A percentile compares a stretch with the other conserved stretches of the same genome.
Conservation (phyloP, 1,140 invertebrate genomes). For the Drosophila pachea region DNA sequence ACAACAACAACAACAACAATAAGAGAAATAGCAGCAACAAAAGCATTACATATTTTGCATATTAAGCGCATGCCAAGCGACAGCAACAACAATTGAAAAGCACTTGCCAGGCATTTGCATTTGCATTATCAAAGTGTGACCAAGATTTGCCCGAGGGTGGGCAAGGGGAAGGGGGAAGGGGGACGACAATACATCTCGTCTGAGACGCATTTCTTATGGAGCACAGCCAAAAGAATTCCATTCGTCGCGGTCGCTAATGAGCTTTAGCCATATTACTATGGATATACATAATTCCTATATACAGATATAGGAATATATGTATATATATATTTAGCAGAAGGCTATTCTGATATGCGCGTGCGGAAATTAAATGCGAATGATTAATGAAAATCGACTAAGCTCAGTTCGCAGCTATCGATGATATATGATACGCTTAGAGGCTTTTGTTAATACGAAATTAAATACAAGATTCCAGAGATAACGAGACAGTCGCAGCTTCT, state of each 20-base stretch:
- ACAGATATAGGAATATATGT: neutral
- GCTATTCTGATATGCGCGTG: slow-evolving; percentile 1
- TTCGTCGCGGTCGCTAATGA: slow-evolving; percentile 8
- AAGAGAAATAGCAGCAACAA: too few species aligned
- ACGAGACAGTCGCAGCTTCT: too few species aligned
- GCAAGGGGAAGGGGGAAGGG: neutral
- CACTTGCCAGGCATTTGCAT: slow-evolving; percentile 47
- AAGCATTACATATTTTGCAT: slow-evolving; percentile 53
- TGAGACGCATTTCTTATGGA: slow-evolving; percentile 10
- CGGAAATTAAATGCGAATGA: slow-evolving; percentile 19
- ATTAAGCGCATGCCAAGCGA: slow-evolving; percentile 54
- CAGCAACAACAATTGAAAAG: slow-evolving; percentile 35
- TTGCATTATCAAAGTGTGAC: slow-evolving; percentile 44
- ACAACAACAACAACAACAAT: slow-evolving; percentile 7
- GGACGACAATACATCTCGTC: slow-evolving; percentile 22
- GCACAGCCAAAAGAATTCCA: slow-evolving; percentile 22
- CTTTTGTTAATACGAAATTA: neutral
- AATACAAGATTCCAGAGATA: too few species aligned
- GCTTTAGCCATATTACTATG: slow-evolving; percentile 21
- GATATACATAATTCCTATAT: neutral
- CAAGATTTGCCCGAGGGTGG: slow-evolving; percentile 14
- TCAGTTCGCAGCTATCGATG: neutral
- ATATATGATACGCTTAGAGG: too few species aligned
- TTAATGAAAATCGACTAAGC: slow-evolving; percentile 1
- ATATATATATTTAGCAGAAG: slow-evolving; percentile 7